phyloP scores from a whole-genome alignment of 2,113 vertebrate genomes.

The Neogobius melanostomus region DNA sequence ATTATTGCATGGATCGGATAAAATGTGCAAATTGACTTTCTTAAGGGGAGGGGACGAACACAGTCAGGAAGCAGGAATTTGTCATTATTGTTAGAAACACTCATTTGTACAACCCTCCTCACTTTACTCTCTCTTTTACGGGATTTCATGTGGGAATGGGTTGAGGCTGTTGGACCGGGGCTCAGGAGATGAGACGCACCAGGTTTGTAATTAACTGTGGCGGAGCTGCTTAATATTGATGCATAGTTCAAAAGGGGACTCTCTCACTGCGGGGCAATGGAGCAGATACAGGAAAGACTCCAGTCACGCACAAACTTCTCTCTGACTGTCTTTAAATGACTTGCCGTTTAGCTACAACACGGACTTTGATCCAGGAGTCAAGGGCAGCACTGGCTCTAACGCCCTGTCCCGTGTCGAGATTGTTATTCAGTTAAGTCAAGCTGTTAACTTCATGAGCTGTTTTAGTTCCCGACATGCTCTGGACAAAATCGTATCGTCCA shows the following conservation, averaged over 20 bases:
- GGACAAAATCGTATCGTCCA: too few relatives aligned
- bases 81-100: slow-evolving; percentile 33
- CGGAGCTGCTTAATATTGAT: slow-evolving; percentile 19
- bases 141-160: slow-evolving; percentile 13
- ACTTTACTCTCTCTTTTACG: background rate
- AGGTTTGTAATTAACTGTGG: slow-evolving; percentile 22
- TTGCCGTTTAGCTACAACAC: too few relatives aligned
- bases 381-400: slow-evolving; percentile 14
- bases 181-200: slow-evolving; percentile 2
- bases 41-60: background rate
- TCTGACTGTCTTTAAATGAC: background rate
- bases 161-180: slow-evolving; percentile 1
- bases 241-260: slow-evolving; percentile 30
- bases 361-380: slow-evolving; percentile 15
- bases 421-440: background rate
- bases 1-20: slow-evolving; percentile 47
- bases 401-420: slow-evolving; percentile 17
- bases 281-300: slow-evolving; percentile 25
- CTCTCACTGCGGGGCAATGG: slow-evolving; percentile 26
- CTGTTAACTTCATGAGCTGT: too few relatives aligned
- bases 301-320: slow-evolving; percentile 16
- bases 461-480: too few relatives aligned
- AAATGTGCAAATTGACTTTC: slow-evolving; percentile 49
- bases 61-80: slow-evolving; percentile 3
- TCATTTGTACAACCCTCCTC: slow-evolving; percentile 6